Base-by-base conservation (phyloP, 2,113 vertebrate species). In the Corapipo altera region DNA sequence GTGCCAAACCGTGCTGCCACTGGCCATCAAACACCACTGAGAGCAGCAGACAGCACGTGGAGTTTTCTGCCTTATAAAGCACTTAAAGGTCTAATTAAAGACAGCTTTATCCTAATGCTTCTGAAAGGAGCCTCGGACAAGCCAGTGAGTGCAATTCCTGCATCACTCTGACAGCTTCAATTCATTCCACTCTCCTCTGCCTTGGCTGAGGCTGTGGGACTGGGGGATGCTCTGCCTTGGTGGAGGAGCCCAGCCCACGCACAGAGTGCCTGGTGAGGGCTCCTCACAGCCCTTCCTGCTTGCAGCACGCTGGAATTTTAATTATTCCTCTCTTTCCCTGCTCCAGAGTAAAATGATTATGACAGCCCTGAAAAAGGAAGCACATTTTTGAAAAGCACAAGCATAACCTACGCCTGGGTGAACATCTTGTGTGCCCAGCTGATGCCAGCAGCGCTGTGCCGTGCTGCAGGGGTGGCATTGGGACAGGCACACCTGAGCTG, bases 61-160 rank as follows among this genome's bases (percentile, higher is more conserved):
- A 95, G 74, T 72, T 86, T 93, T 66, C 87, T 85, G 94, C 89
- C 74, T 82, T 91, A 91, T 75, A 93, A 96, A 96, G 94, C 95
- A 95, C 95, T 96, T 97, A 96, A 84, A 93, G 89, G 89, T 97
- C 94, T 96, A 97, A 96, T 97, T 94, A 95, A 96, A 91, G 95
- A 46, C 4, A 4, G 78, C 94, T 96, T 97, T 96, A 94, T 95
- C 93, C 85, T 91, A 96, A 85, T 91, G 89, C 93, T 32, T 41
- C 81, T 79, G 87, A 82, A 57, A 91, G 66, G 51, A 85, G 89
- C 46, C 75, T 91, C 8, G 54, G 89, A 87, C 89, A 93, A 65
- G 76, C 51, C 91, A 66, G 77, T 1, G 2, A 85, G 80, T 5
- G 22, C 77, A 20, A 79, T 43, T 75, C 58, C 44, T 93, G 89